phyloP scores from a whole-genome alignment of 2,888 invertebrate species.

The Frankliniella fusca region DNA sequence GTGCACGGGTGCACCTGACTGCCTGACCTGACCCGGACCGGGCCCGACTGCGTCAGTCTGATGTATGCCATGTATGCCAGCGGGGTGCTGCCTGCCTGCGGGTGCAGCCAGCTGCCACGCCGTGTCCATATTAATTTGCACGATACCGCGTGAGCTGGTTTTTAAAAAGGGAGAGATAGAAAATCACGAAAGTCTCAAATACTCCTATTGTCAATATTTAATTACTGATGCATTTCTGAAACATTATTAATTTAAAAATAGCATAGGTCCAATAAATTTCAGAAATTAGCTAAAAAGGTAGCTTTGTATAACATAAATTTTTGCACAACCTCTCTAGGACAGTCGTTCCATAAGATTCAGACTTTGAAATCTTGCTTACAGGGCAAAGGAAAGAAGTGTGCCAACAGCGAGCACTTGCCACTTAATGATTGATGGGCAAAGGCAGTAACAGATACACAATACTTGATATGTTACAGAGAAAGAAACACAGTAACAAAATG shows the following conservation, averaged over 20 bases:
- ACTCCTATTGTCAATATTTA: not conserved
- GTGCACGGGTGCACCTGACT: not conserved
- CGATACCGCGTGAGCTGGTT: not conserved
- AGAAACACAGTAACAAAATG: not conserved
- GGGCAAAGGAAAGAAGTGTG: no score
- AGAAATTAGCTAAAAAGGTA: no score
- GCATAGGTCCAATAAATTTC: not conserved
- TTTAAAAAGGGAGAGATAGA: not conserved
- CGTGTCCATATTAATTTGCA: no score
- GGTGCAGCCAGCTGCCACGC: no score
- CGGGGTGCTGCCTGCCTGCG: no score
- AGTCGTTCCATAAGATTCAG: no score
- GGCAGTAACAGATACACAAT: not conserved
- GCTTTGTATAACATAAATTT: no score
- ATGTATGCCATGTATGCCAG: no score
- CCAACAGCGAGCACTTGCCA: no score
- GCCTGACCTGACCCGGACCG: not conserved
- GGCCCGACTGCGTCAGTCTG: not conserved
- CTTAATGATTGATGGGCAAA: no score
- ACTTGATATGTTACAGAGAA: not conserved
- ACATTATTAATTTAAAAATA: conserved; percentile 1
- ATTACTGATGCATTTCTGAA: conserved; percentile 12
- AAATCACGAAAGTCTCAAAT: not conserved
- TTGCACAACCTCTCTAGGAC: no score
- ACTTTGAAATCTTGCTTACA: no score